Conservation (phyloP, 2,888 invertebrate genomes). For the Gonocerus acuteangulatus region DNA sequence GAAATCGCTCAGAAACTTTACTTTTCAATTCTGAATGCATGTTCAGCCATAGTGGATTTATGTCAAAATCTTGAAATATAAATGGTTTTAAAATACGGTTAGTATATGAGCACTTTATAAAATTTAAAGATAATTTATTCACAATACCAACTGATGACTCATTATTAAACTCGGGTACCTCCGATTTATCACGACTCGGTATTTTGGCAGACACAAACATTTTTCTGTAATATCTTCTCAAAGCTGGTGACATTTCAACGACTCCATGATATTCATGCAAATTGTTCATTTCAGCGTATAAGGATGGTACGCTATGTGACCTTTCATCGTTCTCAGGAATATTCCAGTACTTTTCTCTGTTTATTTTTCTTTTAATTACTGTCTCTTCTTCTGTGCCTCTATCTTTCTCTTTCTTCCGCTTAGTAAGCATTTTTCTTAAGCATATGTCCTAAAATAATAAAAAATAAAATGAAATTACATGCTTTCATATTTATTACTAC, state of each 20-base stretch:
- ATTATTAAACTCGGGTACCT: constrained; percentile 36
- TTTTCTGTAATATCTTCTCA: constrained; percentile 17
- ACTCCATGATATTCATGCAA: neutral
- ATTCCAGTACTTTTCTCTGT: constrained; percentile 8
- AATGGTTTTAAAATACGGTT: constrained; percentile 62
- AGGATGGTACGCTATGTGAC: neutral
- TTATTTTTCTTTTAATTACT: constrained; percentile 3
- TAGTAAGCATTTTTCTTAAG: no score
- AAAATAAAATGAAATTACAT: no score
- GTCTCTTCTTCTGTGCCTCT: neutral
- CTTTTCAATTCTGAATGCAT: constrained; percentile 53
- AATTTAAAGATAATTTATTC: neutral
- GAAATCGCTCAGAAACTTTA: constrained; percentile 31
- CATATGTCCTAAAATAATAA: no score
- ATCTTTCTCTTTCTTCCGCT: neutral
- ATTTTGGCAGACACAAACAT: neutral
- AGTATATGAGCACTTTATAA: constrained; percentile 29
- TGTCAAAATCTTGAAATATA: constrained; percentile 63
- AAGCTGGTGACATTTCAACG: neutral
- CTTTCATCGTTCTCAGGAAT: neutral
- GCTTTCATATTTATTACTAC: no score
- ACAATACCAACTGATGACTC: constrained; percentile 18
- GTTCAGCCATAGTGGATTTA: constrained; percentile 62
- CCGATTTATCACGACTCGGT: neutral
- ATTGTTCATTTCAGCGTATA: constrained; percentile 2